A percentile compares a stretch with the other conserved stretches of the same genome.
Evolutionary conservation across 1,140 invertebrate species (phyloP).

Genomic region (Brachionus paranguensis): DNA sequence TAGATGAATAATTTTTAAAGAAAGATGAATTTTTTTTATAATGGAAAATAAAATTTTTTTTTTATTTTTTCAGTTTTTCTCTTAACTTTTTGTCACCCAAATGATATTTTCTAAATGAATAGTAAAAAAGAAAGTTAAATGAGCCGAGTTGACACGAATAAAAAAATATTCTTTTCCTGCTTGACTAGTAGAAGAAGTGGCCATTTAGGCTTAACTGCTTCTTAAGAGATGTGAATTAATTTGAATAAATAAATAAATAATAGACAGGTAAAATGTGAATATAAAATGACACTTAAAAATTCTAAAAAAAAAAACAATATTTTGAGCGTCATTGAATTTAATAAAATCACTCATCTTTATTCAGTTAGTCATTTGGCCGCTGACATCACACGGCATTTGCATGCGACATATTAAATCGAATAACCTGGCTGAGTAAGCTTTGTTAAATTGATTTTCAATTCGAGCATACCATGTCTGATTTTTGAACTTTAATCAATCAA

Average conservation of each 20-base stretch:
- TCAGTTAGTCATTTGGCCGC: not conserved
- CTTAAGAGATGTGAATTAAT: not conserved
- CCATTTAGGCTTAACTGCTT: not conserved
- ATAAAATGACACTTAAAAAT: not conserved
- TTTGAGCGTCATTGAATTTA: not conserved
- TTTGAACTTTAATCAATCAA: slow-evolving; percentile 18
- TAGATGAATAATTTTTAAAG: too few relatives aligned
- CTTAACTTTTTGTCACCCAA: too few relatives aligned
- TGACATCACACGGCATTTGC: not conserved
- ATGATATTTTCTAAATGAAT: too few relatives aligned
- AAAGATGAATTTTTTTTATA: too few relatives aligned
- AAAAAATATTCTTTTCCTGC: not conserved
- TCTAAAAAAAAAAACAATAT: not conserved
- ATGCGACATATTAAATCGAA: slow-evolving; percentile 10
- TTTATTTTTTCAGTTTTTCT: too few relatives aligned
- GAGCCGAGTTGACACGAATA: not conserved
- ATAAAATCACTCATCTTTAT: slow-evolving; percentile 10
- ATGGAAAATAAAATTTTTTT: too few relatives aligned
- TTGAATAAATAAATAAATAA: not conserved
- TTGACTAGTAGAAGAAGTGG: not conserved
- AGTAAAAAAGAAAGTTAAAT: too few relatives aligned
- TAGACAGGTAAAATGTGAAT: not conserved
- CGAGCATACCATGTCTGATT: not conserved
- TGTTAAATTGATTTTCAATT: not conserved
- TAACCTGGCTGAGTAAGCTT: not conserved